Base-by-base conservation (phyloP, 2,888 invertebrate genomes). In the Hypselothyrea guttata region DNA sequence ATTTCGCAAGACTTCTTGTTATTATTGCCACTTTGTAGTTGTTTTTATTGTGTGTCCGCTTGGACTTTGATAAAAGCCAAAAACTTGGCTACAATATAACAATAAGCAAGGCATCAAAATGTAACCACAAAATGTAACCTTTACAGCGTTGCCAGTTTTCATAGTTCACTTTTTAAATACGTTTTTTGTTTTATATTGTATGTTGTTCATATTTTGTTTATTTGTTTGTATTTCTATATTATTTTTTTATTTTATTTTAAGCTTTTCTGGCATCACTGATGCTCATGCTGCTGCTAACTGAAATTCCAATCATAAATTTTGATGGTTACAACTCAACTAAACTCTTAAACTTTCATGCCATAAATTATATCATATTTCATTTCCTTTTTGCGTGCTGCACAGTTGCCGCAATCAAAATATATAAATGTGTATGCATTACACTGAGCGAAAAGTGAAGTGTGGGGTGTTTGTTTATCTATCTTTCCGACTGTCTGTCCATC, bases 301-400 rank as follows among this genome's bases (percentile, higher is more conserved):
- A 12, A 30, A 35, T 42, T 38, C 35, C 31, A 63, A 70, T 56
- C 65, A 58, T 52, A 70, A 44, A 52, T 70, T 69, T 52, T 22
- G 47, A 49, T 53, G 45, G 42, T 48, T 27, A 37, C 31, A 1
- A 8, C 22, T 11, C 48, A 49, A 28, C 49, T 40, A 31, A 54
- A 52, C 38, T 33, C 35, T 42, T 55, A 27, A 27, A 22, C 22
- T 22, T 22, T 22, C 22, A 42, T 53, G 58, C 64, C 71, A 79
- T 83, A 83, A 78, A 75, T 83, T 68, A 83, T 83, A 83, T 76
- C 63, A 81, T 66, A 77, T 84, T 77, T 86, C 59, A 81, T 84
- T 79, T 86, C 82, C 74, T 30, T 66, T 63, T 9, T 61, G 54
- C 78, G 65, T 78, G 57, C 55, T 48, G 60, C 47, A 62, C 49